Evolutionary conservation across 2,113 vertebrate genomes (phyloP), one percentile per base, ranked within the genome.

Genomic region (Macquaria ambigua): DNA sequence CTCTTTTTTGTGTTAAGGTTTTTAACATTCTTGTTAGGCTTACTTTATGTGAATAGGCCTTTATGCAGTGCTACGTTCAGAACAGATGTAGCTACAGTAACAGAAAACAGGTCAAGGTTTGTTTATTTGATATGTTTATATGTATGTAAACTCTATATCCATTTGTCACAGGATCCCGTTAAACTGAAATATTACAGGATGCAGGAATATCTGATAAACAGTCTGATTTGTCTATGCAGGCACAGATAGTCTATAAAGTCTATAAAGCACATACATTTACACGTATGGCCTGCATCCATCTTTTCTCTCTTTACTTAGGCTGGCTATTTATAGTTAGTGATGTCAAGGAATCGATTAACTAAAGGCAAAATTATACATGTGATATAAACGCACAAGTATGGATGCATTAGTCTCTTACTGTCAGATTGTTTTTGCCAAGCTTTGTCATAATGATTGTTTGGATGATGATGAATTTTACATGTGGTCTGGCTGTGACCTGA

Each of bases 341-440:
- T 91, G 75, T 89, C 85, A 90, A 75, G 66, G 34, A 79, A 70
- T 61, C 28, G 15, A 86, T 90, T 39, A 61, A 59, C 63, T 50
- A 14, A 72, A 67, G 74, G 46, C 59, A 39, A 25, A 25, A 20
- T 20, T 63, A 14, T 37, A 52, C 58, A 52, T 50, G 37, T 55
- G 16, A 34, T 23, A 43, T 14, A 41, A 18, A 56, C 70, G 43
- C 52, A 55, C 5, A 64, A 46, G 25, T 50, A 69, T 50, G 23
- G 48, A 81, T 34, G 48, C 74, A 79, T 50, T 55, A 5, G 70
- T 76, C 72, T 76, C 53, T 75, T 53, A 15, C 37, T 43, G 1
- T 48, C 41, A 18, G 21, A 20, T 76, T 21, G 50, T 74, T 23
- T 41, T 66, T 39, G 18, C 25, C 56, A 46, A 25, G 75, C 25